Base-by-base conservation (phyloP, 2,888 invertebrate genomes). In the Agonopterix alstromeriana region DNA sequence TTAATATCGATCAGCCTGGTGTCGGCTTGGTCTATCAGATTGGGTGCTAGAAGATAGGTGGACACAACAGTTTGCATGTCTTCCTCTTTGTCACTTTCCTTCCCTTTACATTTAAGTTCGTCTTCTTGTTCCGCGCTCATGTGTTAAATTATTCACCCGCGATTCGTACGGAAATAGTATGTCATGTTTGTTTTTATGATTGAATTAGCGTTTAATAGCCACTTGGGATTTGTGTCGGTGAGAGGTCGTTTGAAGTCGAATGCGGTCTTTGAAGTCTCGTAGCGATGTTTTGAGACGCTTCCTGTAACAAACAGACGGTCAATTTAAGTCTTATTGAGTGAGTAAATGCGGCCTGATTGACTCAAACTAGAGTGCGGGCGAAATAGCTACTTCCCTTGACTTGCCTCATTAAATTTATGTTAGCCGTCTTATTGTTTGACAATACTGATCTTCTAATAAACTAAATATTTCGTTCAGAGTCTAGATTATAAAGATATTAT, bases 111-210 rank as follows among this genome's bases (percentile, higher is more conserved):
- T 50, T 57, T 65, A 58, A 59, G 57, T 45, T 55, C 53, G 51
- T 56, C 56, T 53, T 60, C 61, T 64, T 56, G 64, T 59, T 73
- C 66, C 57, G 73, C 70, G 76, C 67, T 82, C 84, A 84, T 85
- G 81, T 82, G 83, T 81, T 55, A 53, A 53, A 58, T 53, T 57
- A 58, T 59, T 73, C 66, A 73, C 54, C 65, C 62, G 66, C 74
- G 70, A 67, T 66, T 66, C 62, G 69, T 66, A 68, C 73, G 65
- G 75, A 77, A 80, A 78, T 77, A 81, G 73, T 66, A 53, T 63
- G 67, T 67, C 84, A 85, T 86, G 82, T 83, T 86, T 83, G 80
- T 82, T 83, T 84, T 83, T 84, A 84, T 83, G 81, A 79, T 83
- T 81, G 78, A 74, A 81, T 82, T 75, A 76, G 71, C 63, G 68